These are phyloP conservation scores for Caerostris extrusa DNA, from an alignment of 1,140 invertebrate species.

Conservation along the genomic window DNA sequence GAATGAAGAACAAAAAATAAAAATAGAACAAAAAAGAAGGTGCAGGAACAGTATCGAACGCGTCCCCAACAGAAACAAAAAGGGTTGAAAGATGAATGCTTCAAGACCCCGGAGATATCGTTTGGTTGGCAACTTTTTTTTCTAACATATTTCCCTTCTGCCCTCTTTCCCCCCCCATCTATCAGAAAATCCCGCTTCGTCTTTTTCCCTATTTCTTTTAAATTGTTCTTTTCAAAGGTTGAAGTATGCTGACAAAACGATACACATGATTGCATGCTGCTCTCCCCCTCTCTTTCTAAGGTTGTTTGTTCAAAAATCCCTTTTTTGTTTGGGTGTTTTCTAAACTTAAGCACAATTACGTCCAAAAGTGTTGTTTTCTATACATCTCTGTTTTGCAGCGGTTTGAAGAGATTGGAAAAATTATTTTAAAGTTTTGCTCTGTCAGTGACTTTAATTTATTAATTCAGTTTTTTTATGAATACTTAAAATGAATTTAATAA, in stretches of 20 bases:
- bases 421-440: neutral
- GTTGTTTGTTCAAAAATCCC: neutral
- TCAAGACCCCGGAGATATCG: constrained; percentile 47
- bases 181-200: neutral
- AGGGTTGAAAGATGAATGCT: constrained; percentile 68
- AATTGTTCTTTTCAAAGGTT: constrained; percentile 45
- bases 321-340: neutral
- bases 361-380: neutral
- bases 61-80: constrained; percentile 46
- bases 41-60: constrained; percentile 26
- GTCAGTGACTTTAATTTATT: neutral
- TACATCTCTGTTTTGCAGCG: neutral
- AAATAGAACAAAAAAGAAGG: neutral
- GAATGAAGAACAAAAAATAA: neutral
- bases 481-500: too few relatives aligned
- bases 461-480: too few relatives aligned
- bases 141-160: neutral
- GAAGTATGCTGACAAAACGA: constrained; percentile 59
- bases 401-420: neutral
- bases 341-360: neutral
- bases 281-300: neutral
- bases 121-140: constrained; percentile 67
- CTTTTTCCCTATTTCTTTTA: constrained; percentile 35
- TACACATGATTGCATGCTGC: constrained; percentile 33
- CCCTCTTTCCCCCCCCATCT: neutral